phyloP scores from a whole-genome alignment of 2,888 invertebrate species.

The Lucinisca nassula region DNA sequence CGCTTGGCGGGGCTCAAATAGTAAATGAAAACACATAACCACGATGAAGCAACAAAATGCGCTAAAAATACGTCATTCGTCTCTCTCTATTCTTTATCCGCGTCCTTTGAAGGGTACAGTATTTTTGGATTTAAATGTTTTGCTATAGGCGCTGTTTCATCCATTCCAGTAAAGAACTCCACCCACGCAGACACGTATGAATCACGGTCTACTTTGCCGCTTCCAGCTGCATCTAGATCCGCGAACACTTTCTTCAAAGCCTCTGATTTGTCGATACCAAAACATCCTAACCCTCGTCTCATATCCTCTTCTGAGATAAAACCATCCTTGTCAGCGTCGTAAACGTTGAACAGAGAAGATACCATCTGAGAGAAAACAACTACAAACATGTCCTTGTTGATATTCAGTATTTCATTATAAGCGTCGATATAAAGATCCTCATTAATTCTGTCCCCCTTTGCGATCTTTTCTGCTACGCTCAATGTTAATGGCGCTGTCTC shows the following conservation, averaged over 20 bases:
- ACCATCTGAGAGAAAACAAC: slow-evolving; percentile 75
- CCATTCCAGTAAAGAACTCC: slow-evolving; percentile 79
- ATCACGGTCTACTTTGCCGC: slow-evolving; percentile 76
- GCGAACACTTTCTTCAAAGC: slow-evolving; percentile 72
- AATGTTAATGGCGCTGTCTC: slow-evolving; percentile 59
- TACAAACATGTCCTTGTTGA: slow-evolving; percentile 68
- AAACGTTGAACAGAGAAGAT: slow-evolving; percentile 74
- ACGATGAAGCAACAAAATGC: too few species aligned
- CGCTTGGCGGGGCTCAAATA: too few species aligned
- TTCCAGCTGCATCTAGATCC: slow-evolving; percentile 78
- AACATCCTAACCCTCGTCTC: slow-evolving; percentile 74
- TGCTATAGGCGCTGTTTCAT: slow-evolving; percentile 63
- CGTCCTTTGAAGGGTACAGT: background rate
- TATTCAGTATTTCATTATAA: slow-evolving; percentile 69
- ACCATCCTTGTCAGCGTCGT: slow-evolving; percentile 75
- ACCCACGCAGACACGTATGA: slow-evolving; percentile 82
- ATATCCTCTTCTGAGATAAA: slow-evolving; percentile 71
- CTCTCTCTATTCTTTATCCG: too few species aligned
- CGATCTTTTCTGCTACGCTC: slow-evolving; percentile 66
- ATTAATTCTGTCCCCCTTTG: slow-evolving; percentile 65
- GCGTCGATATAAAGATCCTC: slow-evolving; percentile 77
- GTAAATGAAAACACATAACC: too few species aligned
- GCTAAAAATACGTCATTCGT: too few species aligned
- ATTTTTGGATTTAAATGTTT: slow-evolving; percentile 60
- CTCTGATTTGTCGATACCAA: slow-evolving; percentile 73